Evolutionary conservation across 2,888 invertebrate genomes (phyloP).

Genomic region (Diaperis boleti): DNA sequence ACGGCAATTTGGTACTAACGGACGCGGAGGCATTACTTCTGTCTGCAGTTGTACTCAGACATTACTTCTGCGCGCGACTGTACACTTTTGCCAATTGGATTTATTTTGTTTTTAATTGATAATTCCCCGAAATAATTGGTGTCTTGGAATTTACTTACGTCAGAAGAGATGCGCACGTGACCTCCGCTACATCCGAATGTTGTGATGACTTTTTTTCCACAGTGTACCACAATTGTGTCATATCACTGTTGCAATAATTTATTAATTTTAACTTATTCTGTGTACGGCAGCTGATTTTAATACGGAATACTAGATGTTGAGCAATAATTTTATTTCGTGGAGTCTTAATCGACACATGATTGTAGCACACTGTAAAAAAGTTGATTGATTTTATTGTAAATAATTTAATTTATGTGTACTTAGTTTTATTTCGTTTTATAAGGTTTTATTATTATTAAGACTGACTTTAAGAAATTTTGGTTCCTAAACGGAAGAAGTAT

Average conservation of each 20-base stretch:
- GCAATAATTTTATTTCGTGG: constrained; percentile 21
- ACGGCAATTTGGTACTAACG: constrained; percentile 16
- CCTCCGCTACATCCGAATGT: constrained; percentile 4
- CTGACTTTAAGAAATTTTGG: constrained; percentile 66
- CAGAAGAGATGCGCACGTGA: constrained; percentile 9
- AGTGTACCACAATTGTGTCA: constrained; percentile 41
- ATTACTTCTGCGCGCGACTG: background rate
- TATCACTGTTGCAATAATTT: constrained; percentile 30
- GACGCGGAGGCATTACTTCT: background rate
- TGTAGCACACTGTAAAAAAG: constrained; percentile 57
- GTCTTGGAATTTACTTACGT: constrained; percentile 11
- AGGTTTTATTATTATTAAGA: constrained; percentile 65
- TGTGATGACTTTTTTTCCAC: constrained; percentile 25
- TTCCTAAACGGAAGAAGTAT: constrained; percentile 66
- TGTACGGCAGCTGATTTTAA: constrained; percentile 22
- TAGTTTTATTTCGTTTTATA: constrained; percentile 55
- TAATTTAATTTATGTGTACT: constrained; percentile 61
- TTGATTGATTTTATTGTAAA: constrained; percentile 57
- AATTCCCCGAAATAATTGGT: constrained; percentile 8
- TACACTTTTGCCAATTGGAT: too few species aligned
- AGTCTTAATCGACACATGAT: constrained; percentile 46
- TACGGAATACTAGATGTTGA: constrained; percentile 10
- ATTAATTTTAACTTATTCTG: constrained; percentile 1
- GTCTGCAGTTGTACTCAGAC: background rate
- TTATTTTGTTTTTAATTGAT: too few species aligned